Conservation (phyloP, 2,888 invertebrate genomes). For the Drosophila fungiperda region DNA sequence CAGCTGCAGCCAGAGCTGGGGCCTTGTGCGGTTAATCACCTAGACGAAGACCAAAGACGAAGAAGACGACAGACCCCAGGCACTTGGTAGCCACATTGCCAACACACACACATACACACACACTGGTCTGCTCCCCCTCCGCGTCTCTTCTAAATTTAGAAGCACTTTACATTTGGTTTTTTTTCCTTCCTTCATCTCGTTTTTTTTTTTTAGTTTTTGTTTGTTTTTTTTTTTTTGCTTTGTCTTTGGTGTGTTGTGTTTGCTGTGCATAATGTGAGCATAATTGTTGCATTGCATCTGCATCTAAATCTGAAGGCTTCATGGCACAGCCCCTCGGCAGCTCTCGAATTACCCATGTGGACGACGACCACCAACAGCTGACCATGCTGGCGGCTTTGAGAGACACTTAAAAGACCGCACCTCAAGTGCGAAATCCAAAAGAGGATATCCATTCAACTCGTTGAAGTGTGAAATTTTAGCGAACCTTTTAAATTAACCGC, state of each 20-base stretch:
- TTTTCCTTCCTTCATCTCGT: neutral
- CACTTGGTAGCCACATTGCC: constrained; percentile 22
- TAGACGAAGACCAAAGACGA: constrained; percentile 37
- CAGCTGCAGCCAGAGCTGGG: constrained; percentile 22
- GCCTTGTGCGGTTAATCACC: constrained; percentile 73
- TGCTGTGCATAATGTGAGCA: constrained; percentile 59
- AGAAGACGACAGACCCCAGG: constrained; percentile 35
- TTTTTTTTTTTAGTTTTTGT: constrained; percentile 7
- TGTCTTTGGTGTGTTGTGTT: constrained; percentile 29
- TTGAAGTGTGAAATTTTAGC: constrained; percentile 37
- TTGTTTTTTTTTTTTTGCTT: constrained; percentile 8
- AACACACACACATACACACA: neutral
- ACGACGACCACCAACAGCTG: constrained; percentile 49
- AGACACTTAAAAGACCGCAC: constrained; percentile 27
- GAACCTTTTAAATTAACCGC: constrained; percentile 11
- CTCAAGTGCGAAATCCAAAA: constrained; percentile 26
- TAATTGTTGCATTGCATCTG: constrained; percentile 69
- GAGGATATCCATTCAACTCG: constrained; percentile 10
- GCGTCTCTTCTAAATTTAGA: constrained; percentile 72
- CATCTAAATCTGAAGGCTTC: constrained; percentile 46
- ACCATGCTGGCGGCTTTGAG: constrained; percentile 27
- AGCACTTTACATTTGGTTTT: constrained; percentile 66
- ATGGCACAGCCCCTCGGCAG: constrained; percentile 36
- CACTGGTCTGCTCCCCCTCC: constrained; percentile 34
- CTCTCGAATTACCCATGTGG: constrained; percentile 62